These are phyloP conservation scores for Orchesella flavescens DNA, from an alignment of 2,888 invertebrate species.

Conservation along the genomic window DNA sequence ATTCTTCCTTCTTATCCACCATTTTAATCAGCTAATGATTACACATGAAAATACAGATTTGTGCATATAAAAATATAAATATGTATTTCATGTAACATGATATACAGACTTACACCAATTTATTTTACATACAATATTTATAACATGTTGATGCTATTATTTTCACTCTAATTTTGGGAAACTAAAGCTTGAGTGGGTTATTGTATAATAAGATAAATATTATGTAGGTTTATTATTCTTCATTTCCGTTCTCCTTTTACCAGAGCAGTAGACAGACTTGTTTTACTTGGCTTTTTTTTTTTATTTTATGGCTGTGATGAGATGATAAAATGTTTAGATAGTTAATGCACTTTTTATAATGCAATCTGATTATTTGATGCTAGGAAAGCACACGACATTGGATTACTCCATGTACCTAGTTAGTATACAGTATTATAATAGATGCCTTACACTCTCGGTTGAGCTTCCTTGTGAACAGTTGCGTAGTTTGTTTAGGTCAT, in stretches of 20 bases:
- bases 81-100: background rate
- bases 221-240: constrained; percentile 3
- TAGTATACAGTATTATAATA: too few relatives aligned
- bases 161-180: constrained; percentile 1
- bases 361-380: too few relatives aligned
- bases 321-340: too few relatives aligned
- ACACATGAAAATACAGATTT: background rate
- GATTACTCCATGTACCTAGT: too few relatives aligned
- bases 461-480: too few relatives aligned
- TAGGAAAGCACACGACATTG: too few relatives aligned
- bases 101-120: background rate
- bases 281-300: background rate
- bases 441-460: too few relatives aligned
- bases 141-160: background rate
- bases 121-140: too few relatives aligned
- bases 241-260: constrained; percentile 17
- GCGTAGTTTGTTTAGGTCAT: too few relatives aligned
- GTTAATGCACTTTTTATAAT: too few relatives aligned
- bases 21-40: background rate
- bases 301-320: background rate
- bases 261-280: background rate
- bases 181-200: background rate
- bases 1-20: constrained; percentile 13
- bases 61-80: background rate
- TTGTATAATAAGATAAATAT: background rate